These are phyloP conservation scores for Asteroscopus sphinx DNA, from an alignment of 2,888 invertebrate species.

Conservation along the genomic window DNA sequence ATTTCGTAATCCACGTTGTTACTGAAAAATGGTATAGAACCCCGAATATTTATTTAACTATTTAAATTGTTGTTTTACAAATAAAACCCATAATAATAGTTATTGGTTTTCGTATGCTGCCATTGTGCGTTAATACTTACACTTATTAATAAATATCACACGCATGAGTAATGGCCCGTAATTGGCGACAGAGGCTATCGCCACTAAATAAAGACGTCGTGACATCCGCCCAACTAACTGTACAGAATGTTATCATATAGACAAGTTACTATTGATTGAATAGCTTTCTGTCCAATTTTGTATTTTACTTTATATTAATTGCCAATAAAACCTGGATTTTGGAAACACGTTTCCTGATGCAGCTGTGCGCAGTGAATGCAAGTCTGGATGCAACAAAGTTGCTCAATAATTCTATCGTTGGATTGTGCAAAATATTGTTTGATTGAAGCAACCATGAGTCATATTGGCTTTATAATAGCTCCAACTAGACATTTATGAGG, in stretches of 20 bases:
- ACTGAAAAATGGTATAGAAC: too few species aligned
- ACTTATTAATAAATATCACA: slow-evolving; percentile 82
- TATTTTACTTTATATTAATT: slow-evolving; percentile 35
- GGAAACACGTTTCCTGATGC: slow-evolving; percentile 17
- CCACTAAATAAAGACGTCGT: slow-evolving; percentile 82
- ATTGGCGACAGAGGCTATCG: slow-evolving; percentile 85
- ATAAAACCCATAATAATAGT: background rate
- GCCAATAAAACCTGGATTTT: slow-evolving; percentile 25
- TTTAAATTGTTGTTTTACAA: background rate
- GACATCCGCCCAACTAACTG: slow-evolving; percentile 85
- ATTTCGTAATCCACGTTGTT: background rate
- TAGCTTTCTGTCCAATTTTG: slow-evolving; percentile 29
- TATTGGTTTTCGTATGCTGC: slow-evolving; percentile 27
- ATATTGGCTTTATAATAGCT: slow-evolving; percentile 68
- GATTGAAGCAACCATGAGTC: slow-evolving; percentile 77
- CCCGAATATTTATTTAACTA: too few species aligned
- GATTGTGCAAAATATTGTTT: slow-evolving; percentile 67
- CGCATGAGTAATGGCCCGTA: slow-evolving; percentile 84
- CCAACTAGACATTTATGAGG: slow-evolving; percentile 71
- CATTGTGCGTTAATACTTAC: slow-evolving; percentile 48
- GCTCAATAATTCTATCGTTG: slow-evolving; percentile 32
- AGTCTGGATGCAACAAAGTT: slow-evolving; percentile 23
- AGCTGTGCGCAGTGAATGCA: slow-evolving; percentile 22
- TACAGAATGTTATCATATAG: slow-evolving; percentile 67
- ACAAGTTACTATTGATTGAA: slow-evolving; percentile 46